Conservation (phyloP, 2,113 vertebrate species). For the Emberiza fucata region DNA sequence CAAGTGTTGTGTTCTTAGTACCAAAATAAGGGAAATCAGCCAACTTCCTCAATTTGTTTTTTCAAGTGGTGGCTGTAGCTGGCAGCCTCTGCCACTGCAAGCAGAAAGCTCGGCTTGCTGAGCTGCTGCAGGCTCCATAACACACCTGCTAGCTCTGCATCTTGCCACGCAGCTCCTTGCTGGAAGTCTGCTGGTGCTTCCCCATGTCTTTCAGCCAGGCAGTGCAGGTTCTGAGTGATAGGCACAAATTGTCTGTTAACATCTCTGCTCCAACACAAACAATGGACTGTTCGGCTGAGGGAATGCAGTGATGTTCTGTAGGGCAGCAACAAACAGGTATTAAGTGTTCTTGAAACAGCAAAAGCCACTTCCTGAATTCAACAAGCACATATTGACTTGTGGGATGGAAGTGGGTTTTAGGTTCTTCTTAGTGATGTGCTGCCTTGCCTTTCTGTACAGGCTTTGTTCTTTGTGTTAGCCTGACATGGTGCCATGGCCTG, state of each 20-base stretch:
- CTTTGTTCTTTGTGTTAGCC: slow-evolving; percentile 41
- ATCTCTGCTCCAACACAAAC: slow-evolving; percentile 3
- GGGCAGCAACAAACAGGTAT: slow-evolving; percentile 60
- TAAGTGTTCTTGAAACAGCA: slow-evolving; percentile 60
- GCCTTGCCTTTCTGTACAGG: background rate
- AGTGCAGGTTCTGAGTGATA: background rate
- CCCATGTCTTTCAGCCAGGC: background rate
- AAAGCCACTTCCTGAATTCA: slow-evolving; percentile 65
- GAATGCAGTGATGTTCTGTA: background rate
- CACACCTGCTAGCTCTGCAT: background rate
- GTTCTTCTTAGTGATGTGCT: slow-evolving; percentile 10
- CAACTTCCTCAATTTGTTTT: slow-evolving; percentile 14
- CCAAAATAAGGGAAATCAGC: slow-evolving; percentile 26
- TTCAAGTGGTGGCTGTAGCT: background rate
- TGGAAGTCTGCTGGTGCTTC: background rate
- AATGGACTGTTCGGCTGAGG: background rate
- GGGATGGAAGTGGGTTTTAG: slow-evolving; percentile 49
- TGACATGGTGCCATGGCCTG: background rate
- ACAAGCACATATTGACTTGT: slow-evolving; percentile 32
- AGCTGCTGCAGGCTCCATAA: background rate
- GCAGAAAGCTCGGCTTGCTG: background rate
- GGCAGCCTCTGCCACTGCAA: background rate
- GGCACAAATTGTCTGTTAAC: background rate
- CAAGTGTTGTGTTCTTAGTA: background rate
- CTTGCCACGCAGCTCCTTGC: background rate